Evolutionary conservation across 2,113 vertebrate genomes (phyloP).

Genomic region (Camarhynchus parvulus): DNA sequence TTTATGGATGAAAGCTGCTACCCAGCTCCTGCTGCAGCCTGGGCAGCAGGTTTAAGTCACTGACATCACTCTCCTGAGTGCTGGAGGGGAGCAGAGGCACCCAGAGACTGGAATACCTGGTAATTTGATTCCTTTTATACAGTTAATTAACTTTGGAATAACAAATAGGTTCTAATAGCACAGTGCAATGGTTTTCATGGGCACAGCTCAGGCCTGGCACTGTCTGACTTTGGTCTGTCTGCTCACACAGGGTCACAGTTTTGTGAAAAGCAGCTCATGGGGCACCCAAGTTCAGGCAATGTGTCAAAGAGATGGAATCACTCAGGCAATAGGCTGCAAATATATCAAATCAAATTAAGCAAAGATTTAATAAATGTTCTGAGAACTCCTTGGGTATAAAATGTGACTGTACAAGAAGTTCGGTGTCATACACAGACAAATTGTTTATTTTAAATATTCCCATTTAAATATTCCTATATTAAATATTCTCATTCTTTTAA

Average conservation of each 20-base stretch:
- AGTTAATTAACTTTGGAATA: not conserved
- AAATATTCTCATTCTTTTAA: not conserved
- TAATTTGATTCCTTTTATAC: not conserved
- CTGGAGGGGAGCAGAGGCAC: not conserved
- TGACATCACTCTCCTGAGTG: not conserved
- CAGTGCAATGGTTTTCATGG: not conserved
- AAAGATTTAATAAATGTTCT: not conserved
- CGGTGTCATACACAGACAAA: not conserved
- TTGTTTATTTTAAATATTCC: not conserved
- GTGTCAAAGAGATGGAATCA: not conserved
- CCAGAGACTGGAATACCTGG: not conserved
- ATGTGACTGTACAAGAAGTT: not conserved
- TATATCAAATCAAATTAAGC: not conserved
- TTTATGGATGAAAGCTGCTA: not conserved
- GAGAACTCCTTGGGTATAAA: not conserved
- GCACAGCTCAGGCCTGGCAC: not conserved
- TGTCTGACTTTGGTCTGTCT: accelerated
- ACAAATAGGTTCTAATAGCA: not conserved
- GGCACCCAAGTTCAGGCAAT: accelerated
- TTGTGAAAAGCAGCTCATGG: not conserved
- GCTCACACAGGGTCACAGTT: not conserved
- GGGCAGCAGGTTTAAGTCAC: not conserved
- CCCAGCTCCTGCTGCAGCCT: not conserved
- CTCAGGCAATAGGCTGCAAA: not conserved
- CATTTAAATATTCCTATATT: not conserved